These are phyloP conservation scores for Caenorhabditis imperialis DNA, from an alignment of 2,888 invertebrate genomes.

Conservation along the genomic window DNA sequence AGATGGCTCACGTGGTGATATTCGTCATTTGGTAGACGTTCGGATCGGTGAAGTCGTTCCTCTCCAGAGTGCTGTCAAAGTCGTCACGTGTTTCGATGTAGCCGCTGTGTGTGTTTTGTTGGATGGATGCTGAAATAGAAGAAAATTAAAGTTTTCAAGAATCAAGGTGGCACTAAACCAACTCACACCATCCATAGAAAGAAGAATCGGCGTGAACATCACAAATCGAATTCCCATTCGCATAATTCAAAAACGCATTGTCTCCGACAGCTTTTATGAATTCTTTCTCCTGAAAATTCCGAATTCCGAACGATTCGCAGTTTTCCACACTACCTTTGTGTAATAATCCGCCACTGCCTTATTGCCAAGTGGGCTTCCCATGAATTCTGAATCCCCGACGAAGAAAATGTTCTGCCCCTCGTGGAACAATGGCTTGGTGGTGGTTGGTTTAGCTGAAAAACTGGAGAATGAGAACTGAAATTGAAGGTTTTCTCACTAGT, in stretches of 20 bases:
- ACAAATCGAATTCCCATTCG: neutral
- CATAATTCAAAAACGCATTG: neutral
- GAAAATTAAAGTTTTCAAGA: neutral
- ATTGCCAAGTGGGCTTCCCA: constrained; percentile 9
- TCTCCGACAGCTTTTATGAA: constrained; percentile 6
- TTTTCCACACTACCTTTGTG: neutral
- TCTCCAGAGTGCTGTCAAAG: constrained; percentile 3
- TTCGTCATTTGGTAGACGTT: constrained; percentile 1
- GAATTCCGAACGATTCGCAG: neutral
- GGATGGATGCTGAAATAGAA: neutral
- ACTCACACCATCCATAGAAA: constrained; percentile 20
- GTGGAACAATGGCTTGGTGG: neutral
- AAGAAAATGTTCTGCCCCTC: constrained; percentile 5
- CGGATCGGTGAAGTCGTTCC: neutral
- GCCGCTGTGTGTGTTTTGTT: neutral
- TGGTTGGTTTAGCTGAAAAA: neutral
- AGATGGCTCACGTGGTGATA: constrained; percentile 10
- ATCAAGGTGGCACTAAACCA: neutral
- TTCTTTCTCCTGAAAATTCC: constrained; percentile 7
- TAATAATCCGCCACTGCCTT: neutral
- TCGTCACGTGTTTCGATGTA: neutral
- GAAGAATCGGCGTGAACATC: constrained; percentile 1
- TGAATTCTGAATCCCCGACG: constrained; percentile 9
- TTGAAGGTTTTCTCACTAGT: constrained; percentile 1
- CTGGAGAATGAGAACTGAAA: constrained; percentile 1